These are phyloP conservation scores for Aspiorhynchus laticeps DNA, from an alignment of 2,113 vertebrate species.

Conservation along the genomic window DNA sequence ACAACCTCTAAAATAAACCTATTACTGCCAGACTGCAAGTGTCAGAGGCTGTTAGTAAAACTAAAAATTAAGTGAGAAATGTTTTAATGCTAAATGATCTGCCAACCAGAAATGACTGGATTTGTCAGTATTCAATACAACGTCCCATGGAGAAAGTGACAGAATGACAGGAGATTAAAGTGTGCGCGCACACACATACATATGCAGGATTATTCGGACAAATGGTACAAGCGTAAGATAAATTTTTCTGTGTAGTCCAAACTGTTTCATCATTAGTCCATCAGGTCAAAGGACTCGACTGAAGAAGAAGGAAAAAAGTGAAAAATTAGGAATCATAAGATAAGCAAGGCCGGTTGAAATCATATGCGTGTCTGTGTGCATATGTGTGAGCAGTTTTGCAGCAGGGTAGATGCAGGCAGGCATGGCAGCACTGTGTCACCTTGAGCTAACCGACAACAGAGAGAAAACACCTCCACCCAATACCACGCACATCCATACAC, in stretches of 20 bases:
- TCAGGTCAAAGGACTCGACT: neutral
- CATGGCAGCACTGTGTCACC: conserved; percentile 43
- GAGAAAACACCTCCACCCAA: conserved; percentile 30
- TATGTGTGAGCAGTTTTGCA: neutral
- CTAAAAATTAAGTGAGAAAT: neutral
- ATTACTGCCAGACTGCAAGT: neutral
- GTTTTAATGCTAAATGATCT: conserved; percentile 14
- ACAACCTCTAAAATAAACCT: neutral
- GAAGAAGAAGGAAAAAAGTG: neutral
- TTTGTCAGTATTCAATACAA: conserved; percentile 24
- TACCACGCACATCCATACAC: neutral
- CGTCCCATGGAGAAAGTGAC: conserved; percentile 20
- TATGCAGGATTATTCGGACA: neutral
- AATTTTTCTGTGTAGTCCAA: neutral
- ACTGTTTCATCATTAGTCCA: neutral
- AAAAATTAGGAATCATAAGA: neutral
- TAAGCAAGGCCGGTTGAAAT: neutral
- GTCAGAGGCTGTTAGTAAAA: neutral
- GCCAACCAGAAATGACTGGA: conserved; percentile 21
- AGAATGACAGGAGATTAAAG: conserved; percentile 45
- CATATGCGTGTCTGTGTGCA: neutral
- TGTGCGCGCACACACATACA: neutral
- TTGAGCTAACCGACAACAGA: conserved; percentile 38
- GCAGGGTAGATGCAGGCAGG: conserved; percentile 20
- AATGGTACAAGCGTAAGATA: neutral